Percentiles rank a stretch among this genome's conserved stretches.
Evolutionary conservation across 2,113 vertebrate species (phyloP).

Genomic region (Vidua macroura): DNA sequence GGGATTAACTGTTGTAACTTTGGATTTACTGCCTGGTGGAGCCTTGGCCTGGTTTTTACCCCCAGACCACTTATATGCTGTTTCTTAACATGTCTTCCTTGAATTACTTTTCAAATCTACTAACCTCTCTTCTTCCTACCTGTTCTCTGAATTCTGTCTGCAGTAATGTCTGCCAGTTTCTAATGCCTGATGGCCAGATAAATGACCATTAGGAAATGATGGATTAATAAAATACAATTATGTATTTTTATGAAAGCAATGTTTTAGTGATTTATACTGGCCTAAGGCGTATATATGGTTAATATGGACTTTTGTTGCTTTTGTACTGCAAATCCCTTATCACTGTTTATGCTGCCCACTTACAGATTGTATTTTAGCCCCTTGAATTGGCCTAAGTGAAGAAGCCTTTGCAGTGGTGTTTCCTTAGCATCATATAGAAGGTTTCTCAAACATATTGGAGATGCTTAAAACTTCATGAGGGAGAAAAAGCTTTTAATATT

Average conservation of each 20-base stretch:
- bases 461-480: neutral
- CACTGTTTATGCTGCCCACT: neutral
- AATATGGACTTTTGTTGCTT: neutral
- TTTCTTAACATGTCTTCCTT: neutral
- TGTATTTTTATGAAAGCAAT: neutral
- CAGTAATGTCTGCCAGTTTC: neutral
- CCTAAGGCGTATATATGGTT: neutral
- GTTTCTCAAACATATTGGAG: neutral
- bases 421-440: neutral
- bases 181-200: neutral
- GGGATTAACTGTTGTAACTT: neutral
- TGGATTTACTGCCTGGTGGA: neutral
- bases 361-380: neutral
- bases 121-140: neutral
- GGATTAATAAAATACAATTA: neutral
- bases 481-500: neutral
- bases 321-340: neutral
- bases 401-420: neutral
- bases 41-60: constrained; percentile 5
- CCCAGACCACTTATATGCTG: neutral
- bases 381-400: neutral
- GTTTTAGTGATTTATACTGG: neutral
- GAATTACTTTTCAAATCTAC: neutral
- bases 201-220: constrained; percentile 3
- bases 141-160: neutral